Percentiles rank a stretch among this genome's conserved stretches.
Conservation (phyloP, 2,888 invertebrate genomes). For the Anoplius nigerrimus region DNA sequence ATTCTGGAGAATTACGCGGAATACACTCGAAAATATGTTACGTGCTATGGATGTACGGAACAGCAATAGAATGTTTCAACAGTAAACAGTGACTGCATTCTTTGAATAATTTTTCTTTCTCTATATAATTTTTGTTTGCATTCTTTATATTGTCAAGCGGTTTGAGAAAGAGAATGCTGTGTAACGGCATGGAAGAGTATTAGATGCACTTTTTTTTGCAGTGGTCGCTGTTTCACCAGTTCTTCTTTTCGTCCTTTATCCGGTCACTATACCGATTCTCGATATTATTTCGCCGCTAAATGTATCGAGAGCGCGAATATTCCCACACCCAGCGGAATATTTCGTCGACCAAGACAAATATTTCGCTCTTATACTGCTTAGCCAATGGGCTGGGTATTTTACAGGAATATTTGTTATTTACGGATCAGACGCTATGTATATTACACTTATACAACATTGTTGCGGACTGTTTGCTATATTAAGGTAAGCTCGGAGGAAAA, state of each 20-base stretch:
- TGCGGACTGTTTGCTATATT: not conserved
- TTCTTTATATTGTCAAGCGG: not conserved
- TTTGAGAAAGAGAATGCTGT: too few species aligned
- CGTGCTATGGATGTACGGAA: not conserved
- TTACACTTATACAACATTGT: not conserved
- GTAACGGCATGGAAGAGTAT: too few species aligned
- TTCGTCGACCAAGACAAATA: slow-evolving; percentile 1
- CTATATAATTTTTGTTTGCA: not conserved
- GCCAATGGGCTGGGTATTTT: not conserved
- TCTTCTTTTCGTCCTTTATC: not conserved
- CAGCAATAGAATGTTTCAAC: not conserved
- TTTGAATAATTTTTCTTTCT: not conserved
- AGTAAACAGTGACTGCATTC: not conserved
- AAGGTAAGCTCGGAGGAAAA: not conserved
- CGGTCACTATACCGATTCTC: not conserved
- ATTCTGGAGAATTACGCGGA: not conserved
- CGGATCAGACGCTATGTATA: not conserved
- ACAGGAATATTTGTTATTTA: not conserved
- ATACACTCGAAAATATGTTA: not conserved
- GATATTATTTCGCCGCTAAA: not conserved
- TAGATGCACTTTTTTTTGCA: too few species aligned
- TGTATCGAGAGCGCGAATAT: not conserved
- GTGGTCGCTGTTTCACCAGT: too few species aligned
- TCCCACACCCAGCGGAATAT: not conserved
- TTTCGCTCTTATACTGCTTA: not conserved